Evolutionary conservation across 2,113 vertebrate genomes (phyloP).

Genomic region (Cyprinodon tularosa): DNA sequence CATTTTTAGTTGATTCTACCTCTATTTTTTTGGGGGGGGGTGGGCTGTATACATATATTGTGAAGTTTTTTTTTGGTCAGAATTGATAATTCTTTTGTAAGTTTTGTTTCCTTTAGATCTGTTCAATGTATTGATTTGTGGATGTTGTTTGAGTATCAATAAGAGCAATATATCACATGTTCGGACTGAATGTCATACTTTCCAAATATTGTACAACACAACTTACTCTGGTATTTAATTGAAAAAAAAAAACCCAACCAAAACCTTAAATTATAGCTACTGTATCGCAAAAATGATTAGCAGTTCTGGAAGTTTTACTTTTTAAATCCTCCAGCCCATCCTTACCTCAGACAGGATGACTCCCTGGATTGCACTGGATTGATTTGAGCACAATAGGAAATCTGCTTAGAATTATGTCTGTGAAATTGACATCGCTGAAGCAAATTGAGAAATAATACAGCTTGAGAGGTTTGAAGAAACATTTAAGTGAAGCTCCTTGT

Average conservation of each 20-base stretch:
- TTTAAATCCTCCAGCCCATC: slow-evolving; percentile 16
- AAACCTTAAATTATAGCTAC: background rate
- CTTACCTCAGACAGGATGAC: slow-evolving; percentile 8
- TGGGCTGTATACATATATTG: too few species aligned
- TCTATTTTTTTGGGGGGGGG: too few species aligned
- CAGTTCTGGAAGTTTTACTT: background rate
- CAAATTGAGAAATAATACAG: background rate
- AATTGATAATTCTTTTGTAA: background rate
- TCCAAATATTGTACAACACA: background rate
- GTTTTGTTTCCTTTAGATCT: background rate
- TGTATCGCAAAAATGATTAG: background rate
- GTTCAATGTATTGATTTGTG: background rate
- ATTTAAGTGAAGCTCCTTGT: slow-evolving; percentile 8
- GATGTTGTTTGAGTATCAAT: background rate
- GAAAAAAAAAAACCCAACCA: background rate
- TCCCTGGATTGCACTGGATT: slow-evolving; percentile 10
- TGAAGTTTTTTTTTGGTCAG: too few species aligned
- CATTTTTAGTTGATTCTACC: too few species aligned
- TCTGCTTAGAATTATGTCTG: background rate
- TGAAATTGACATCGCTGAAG: background rate
- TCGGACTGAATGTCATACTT: background rate
- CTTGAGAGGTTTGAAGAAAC: slow-evolving; percentile 7
- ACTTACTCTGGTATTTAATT: background rate
- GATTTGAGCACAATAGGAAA: slow-evolving; percentile 1
- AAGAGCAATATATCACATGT: background rate